Conservation (phyloP, 2,888 invertebrate genomes). For the Lutraria lutraria region DNA sequence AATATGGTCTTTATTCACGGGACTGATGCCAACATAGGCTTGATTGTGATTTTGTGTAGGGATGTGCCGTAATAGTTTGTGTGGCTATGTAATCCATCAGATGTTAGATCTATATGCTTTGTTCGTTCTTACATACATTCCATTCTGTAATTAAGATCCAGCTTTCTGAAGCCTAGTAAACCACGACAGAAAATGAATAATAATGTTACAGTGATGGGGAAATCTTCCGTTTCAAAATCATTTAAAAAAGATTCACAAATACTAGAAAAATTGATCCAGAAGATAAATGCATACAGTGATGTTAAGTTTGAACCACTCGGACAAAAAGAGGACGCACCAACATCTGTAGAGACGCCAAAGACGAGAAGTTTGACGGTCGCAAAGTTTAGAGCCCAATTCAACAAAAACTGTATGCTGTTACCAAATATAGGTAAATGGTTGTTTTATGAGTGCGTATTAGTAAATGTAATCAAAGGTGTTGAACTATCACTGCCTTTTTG, state of each 20-base stretch:
- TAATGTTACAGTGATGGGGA: neutral
- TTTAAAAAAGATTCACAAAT: neutral
- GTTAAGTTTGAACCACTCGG: neutral
- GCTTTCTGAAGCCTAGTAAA: neutral
- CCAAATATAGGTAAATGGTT: neutral
- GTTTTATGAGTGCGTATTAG: neutral
- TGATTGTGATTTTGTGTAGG: too few species aligned
- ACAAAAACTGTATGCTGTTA: neutral
- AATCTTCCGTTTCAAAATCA: neutral
- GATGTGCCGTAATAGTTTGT: too few species aligned
- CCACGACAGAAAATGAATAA: neutral
- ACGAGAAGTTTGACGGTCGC: neutral
- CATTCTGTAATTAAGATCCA: neutral
- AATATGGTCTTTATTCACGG: too few species aligned
- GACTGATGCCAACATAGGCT: too few species aligned
- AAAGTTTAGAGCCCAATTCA: neutral
- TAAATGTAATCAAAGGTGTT: too few species aligned
- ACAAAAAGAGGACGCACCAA: neutral
- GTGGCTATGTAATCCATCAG: too few species aligned
- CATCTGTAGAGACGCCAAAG: neutral
- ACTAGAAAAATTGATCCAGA: neutral
- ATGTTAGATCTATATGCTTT: too few species aligned
- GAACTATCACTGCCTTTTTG: too few species aligned
- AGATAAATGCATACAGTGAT: neutral
- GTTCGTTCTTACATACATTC: too few species aligned